A percentile compares a stretch with the other conserved stretches of the same genome.
phyloP scores from a whole-genome alignment of 2,797 vertebrate genomes.

The Bradypus variegatus region DNA sequence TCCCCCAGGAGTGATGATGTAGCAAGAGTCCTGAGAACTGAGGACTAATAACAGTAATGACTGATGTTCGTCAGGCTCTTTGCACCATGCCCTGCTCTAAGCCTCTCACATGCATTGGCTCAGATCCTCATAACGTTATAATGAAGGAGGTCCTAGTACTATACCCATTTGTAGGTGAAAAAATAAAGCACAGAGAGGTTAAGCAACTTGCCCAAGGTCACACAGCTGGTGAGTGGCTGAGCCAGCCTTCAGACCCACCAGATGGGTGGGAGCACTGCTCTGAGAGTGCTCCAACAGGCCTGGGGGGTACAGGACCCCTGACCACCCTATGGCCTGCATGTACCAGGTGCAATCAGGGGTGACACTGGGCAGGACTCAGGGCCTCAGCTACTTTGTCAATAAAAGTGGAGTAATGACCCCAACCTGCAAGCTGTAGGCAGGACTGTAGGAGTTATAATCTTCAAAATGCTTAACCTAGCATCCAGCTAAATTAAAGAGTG shows the following conservation, averaged over 20 bases:
- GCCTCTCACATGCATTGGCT: rapidly evolving
- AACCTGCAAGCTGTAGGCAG: neutral
- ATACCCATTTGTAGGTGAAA: neutral
- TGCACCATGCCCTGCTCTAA: neutral
- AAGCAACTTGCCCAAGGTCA: neutral
- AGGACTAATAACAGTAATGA: neutral
- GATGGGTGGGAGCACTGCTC: neutral
- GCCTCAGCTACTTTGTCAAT: neutral
- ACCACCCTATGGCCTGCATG: neutral
- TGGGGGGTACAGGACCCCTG: neutral
- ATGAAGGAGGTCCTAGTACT: rapidly evolving
- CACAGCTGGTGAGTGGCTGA: neutral
- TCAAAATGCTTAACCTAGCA: neutral
- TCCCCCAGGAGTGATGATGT: neutral
- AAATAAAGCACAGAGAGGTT: neutral
- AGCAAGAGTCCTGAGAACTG: neutral
- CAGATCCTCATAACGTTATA: rapidly evolving
- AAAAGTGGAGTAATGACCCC: neutral
- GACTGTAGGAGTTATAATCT: neutral
- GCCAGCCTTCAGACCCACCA: neutral
- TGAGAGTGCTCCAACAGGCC: neutral
- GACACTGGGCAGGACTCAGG: neutral
- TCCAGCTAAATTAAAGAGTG: neutral
- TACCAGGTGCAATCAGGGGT: rapidly evolving
- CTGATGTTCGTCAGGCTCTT: rapidly evolving